phyloP scores from a whole-genome alignment of 2,888 invertebrate species.

The Scaeva pyrastri region DNA sequence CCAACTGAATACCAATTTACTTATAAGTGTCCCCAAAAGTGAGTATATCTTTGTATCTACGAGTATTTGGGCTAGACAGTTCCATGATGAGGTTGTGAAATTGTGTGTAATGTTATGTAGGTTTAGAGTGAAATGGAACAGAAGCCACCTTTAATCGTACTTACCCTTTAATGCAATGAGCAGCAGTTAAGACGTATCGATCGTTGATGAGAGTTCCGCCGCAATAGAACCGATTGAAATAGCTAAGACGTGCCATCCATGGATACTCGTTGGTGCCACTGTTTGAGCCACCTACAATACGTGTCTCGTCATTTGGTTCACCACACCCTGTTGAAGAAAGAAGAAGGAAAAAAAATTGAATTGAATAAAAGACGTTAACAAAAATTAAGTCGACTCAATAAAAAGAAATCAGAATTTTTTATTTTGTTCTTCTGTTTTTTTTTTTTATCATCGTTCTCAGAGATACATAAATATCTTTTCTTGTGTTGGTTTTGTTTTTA shows the following conservation, averaged over 20 bases:
- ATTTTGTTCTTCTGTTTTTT: slow-evolving; percentile 10
- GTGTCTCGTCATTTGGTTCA: slow-evolving; percentile 90
- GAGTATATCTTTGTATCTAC: background rate
- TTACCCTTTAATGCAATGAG: slow-evolving; percentile 95
- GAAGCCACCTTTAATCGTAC: too few species aligned
- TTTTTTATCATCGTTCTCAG: slow-evolving; percentile 16
- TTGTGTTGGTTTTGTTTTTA: slow-evolving; percentile 4
- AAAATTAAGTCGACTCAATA: slow-evolving; percentile 16
- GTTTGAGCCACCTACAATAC: slow-evolving; percentile 92
- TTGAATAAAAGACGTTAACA: background rate
- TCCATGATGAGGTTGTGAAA: slow-evolving; percentile 12
- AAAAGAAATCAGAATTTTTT: slow-evolving; percentile 46
- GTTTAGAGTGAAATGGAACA: too few species aligned
- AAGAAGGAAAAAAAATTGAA: slow-evolving; percentile 31
- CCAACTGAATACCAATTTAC: slow-evolving; percentile 55
- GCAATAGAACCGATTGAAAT: slow-evolving; percentile 95
- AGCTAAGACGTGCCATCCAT: slow-evolving; percentile 94
- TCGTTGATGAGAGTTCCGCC: slow-evolving; percentile 95
- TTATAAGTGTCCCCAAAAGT: slow-evolving; percentile 14
- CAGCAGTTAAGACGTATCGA: slow-evolving; percentile 93
- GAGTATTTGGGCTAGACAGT: background rate
- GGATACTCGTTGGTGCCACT: slow-evolving; percentile 92
- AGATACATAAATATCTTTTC: too few species aligned
- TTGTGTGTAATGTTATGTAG: background rate
- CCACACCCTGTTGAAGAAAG: slow-evolving; percentile 89